Evolutionary conservation across 2,888 invertebrate genomes (phyloP).

Genomic region (Lutraria lutraria): DNA sequence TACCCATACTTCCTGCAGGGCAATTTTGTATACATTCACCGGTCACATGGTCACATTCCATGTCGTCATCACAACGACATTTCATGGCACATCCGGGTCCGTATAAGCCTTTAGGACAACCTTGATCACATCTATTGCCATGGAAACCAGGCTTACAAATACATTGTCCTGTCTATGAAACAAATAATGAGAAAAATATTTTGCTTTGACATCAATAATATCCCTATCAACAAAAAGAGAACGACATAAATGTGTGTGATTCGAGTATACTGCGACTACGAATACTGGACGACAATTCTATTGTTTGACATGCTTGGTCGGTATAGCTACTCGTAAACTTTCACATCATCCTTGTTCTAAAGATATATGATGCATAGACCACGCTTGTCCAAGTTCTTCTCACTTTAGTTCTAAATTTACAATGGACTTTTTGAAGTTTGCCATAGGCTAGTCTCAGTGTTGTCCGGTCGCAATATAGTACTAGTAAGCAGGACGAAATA

Average conservation of each 20-base stretch:
- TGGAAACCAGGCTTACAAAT: conserved; percentile 87
- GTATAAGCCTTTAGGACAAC: conserved; percentile 82
- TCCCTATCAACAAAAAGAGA: background rate
- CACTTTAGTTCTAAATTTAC: no score
- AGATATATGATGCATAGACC: no score
- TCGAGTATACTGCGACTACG: background rate
- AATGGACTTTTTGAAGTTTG: no score
- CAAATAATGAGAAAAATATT: background rate
- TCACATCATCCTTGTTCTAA: no score
- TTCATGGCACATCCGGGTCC: conserved; percentile 81
- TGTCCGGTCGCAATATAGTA: no score
- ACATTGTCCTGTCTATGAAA: conserved; percentile 92
- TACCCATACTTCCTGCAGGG: conserved; percentile 84
- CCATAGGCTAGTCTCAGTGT: no score
- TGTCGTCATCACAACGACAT: conserved; percentile 81
- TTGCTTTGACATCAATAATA: background rate
- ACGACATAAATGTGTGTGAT: background rate
- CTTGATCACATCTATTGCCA: conserved; percentile 86
- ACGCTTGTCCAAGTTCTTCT: no score
- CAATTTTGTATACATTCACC: conserved; percentile 85
- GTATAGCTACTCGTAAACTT: no score
- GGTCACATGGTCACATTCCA: conserved; percentile 83
- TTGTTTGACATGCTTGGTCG: background rate
- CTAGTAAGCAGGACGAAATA: no score
- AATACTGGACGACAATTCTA: background rate